These are phyloP conservation scores for Azemiops feae DNA, from an alignment of 2,113 vertebrate genomes.

Conservation along the genomic window DNA sequence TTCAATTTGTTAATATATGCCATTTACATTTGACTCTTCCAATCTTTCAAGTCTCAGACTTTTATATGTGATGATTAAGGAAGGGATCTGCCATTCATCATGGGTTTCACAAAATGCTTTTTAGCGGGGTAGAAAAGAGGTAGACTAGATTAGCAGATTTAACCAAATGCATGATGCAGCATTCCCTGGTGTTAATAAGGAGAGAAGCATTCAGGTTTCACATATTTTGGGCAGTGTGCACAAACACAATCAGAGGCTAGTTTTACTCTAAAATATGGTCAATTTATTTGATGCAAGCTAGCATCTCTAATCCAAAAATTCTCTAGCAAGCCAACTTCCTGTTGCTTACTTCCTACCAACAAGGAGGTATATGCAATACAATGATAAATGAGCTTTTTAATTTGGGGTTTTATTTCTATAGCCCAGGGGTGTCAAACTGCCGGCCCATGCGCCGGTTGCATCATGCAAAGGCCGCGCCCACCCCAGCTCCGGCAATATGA, in stretches of 20 bases:
- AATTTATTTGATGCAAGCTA: background rate
- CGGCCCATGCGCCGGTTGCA: too few species aligned
- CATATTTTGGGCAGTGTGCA: background rate
- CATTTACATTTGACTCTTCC: background rate
- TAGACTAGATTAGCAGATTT: background rate
- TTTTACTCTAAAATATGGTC: background rate
- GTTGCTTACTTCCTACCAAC: background rate
- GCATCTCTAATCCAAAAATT: background rate
- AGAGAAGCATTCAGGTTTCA: background rate
- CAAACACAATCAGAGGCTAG: background rate
- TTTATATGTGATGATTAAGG: background rate
- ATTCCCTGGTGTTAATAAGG: background rate
- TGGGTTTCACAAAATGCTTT: background rate
- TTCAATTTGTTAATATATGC: background rate
- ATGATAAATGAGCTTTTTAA: background rate
- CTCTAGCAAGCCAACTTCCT: background rate
- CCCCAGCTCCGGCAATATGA: too few species aligned
- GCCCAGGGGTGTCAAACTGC: too few species aligned
- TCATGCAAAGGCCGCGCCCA: too few species aligned
- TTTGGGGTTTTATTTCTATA: background rate
- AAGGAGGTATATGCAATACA: background rate
- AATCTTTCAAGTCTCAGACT: background rate
- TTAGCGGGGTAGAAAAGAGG: background rate
- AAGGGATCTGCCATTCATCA: background rate
- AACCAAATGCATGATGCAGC: background rate